These are phyloP conservation scores for Rhopilema esculentum DNA, from an alignment of 30 jellyfish, hydroid and myxozoan species.

Conservation along the genomic window DNA sequence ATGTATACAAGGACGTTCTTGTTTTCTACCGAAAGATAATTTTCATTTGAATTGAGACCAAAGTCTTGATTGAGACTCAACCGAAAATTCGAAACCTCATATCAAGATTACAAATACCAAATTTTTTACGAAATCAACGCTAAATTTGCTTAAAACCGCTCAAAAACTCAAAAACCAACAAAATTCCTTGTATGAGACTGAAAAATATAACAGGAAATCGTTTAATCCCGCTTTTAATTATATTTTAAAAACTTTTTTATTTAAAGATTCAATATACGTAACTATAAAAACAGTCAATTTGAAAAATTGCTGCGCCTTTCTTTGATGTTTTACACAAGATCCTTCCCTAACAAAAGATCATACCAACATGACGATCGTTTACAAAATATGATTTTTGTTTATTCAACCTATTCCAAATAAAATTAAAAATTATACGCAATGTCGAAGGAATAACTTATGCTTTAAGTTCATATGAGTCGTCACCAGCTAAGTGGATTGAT, in stretches of 20 bases:
- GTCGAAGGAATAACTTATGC: background rate
- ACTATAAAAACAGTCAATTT: background rate
- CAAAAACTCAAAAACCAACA: background rate
- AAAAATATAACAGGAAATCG: conserved; percentile 23
- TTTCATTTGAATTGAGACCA: too few species aligned
- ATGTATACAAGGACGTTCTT: too few species aligned
- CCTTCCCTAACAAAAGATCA: background rate
- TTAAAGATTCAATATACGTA: background rate
- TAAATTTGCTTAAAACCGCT: too few species aligned
- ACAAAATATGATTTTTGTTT: background rate
- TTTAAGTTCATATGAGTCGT: background rate
- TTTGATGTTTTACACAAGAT: conserved; percentile 1
- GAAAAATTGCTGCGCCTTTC: background rate
- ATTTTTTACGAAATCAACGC: too few species aligned
- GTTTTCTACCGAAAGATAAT: too few species aligned
- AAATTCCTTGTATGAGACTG: background rate
- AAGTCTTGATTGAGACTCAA: too few species aligned
- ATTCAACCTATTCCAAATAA: background rate
- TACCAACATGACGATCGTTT: background rate
- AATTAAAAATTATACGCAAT: background rate
- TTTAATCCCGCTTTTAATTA: background rate
- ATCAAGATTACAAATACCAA: too few species aligned
- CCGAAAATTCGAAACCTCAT: too few species aligned
- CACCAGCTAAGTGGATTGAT: background rate
- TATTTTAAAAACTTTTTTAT: conserved; percentile 6